Percentiles rank a stretch among this genome's conserved stretches.
Evolutionary conservation across 2,888 invertebrate species (phyloP).

Genomic region (Melolontha melolontha): DNA sequence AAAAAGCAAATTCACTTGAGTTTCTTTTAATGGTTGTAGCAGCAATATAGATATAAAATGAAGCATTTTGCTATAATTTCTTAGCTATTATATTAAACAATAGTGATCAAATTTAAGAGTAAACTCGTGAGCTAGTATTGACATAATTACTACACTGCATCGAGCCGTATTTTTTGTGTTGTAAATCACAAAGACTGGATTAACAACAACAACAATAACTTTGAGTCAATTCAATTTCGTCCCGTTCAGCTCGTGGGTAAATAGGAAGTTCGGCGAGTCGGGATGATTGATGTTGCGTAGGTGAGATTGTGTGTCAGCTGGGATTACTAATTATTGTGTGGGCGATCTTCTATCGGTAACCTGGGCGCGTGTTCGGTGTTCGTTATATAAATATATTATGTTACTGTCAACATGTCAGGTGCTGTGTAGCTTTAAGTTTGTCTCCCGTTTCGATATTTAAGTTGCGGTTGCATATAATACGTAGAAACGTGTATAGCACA

Average conservation of each 20-base stretch:
- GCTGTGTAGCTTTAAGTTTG: conserved; percentile 35
- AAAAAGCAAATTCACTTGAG: too few relatives aligned
- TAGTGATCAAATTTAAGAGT: too few relatives aligned
- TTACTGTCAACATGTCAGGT: conserved; percentile 43
- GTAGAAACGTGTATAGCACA: too few relatives aligned
- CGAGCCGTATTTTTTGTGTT: neutral
- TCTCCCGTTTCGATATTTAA: conserved; percentile 35
- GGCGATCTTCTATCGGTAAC: conserved; percentile 51
- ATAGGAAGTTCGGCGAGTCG: conserved; percentile 31
- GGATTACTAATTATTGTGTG: conserved; percentile 56
- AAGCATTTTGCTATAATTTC: too few relatives aligned
- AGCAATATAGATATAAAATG: too few relatives aligned
- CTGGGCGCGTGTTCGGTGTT: conserved; percentile 52
- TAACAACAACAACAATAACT: too few relatives aligned
- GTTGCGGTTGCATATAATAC: neutral
- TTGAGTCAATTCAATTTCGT: conserved; percentile 20
- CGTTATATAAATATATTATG: conserved; percentile 42
- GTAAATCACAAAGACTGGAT: neutral
- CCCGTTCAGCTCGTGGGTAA: conserved; percentile 12
- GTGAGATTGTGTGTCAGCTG: conserved; percentile 52
- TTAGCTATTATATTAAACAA: too few relatives aligned
- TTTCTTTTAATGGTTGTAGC: too few relatives aligned
- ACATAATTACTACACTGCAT: neutral
- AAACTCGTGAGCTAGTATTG: too few relatives aligned
- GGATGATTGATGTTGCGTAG: conserved; percentile 48